Base-by-base conservation (phyloP, 2,888 invertebrate species). In the Notodonta ziczac region DNA sequence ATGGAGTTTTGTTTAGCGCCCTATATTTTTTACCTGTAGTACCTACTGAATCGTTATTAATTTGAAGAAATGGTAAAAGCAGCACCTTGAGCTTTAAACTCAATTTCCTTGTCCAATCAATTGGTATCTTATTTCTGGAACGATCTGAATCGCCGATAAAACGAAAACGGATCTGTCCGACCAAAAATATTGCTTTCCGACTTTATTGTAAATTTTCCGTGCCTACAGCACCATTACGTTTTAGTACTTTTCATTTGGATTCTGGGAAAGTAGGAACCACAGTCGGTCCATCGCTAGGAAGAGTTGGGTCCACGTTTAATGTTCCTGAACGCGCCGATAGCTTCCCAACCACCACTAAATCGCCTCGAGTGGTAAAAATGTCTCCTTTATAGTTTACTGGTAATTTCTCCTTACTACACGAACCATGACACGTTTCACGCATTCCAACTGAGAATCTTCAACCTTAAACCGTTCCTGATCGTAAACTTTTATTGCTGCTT, bases 251-350 rank as follows among this genome's bases (percentile, higher is more conserved):
- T 71, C 73, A 74, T 77, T 78, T 60, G 62, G 60, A 66, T 67
- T 69, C 56, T 56, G 60, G 64, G 57, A 64, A 65, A 65, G 67
- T 62, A 73, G 67, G 72, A 68, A 63, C 63, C 63, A 72, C 74
- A 74, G 76, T 71, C 65, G 72, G 68, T 72, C 76, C 70, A 70
- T 77, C 69, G 74, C 63, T 69, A 72, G 75, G 77, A 86, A 84
- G 81, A 81, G 78, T 80, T 78, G 78, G 77, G 80, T 59, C 67
- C 77, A 77, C 72, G 81, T 86, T 87, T 85, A 82, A 85, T 83
- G 83, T 79, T 74, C 69, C 72, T 76, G 73, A 77, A 78, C 79
- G 81, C 84, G 80, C 82, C 81, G 79, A 86, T 83, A 81, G 78
- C 77, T 76, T 74, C 77, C 76, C 69, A 60, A 63, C 63, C 66